Evolutionary conservation across 2,113 vertebrate species (phyloP).

Genomic region (Ailurus styani): DNA sequence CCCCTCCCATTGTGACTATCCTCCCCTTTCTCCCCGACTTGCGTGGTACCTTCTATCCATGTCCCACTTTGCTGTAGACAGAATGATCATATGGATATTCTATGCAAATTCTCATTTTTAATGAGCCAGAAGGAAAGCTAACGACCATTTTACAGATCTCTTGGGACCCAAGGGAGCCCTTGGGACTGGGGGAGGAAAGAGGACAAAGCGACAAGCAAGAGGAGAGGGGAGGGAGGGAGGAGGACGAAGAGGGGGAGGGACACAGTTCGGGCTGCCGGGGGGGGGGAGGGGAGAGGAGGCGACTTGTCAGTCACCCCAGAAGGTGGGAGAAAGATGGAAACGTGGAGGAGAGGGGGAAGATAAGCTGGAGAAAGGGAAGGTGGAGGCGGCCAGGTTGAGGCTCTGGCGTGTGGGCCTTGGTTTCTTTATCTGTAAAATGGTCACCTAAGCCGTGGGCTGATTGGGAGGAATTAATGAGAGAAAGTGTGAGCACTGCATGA

Average conservation of each 20-base stretch:
- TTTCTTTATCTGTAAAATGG: neutral
- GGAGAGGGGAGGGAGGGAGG: neutral
- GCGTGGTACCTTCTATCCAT: neutral
- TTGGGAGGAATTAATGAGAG: neutral
- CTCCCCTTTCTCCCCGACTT: neutral
- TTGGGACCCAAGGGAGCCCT: constrained; percentile 12
- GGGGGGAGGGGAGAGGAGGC: neutral
- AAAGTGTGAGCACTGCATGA: neutral
- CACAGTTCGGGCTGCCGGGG: rapidly evolving
- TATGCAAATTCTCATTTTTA: constrained; percentile 62
- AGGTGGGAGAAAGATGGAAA: neutral
- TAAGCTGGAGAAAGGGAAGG: neutral
- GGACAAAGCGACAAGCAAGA: neutral
- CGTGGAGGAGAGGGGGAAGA: rapidly evolving
- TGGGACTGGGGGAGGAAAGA: neutral
- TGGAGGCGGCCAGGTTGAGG: neutral
- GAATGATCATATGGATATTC: constrained; percentile 37
- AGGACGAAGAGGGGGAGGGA: neutral
- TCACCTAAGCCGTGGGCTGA: neutral
- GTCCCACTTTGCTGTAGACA: neutral
- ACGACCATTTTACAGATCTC: neutral
- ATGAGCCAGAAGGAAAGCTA: constrained; percentile 61
- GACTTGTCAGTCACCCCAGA: neutral
- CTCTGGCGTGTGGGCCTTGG: neutral
- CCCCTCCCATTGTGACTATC: rapidly evolving